Conservation (phyloP, 2,888 invertebrate genomes). For the Octodonta nipae region DNA sequence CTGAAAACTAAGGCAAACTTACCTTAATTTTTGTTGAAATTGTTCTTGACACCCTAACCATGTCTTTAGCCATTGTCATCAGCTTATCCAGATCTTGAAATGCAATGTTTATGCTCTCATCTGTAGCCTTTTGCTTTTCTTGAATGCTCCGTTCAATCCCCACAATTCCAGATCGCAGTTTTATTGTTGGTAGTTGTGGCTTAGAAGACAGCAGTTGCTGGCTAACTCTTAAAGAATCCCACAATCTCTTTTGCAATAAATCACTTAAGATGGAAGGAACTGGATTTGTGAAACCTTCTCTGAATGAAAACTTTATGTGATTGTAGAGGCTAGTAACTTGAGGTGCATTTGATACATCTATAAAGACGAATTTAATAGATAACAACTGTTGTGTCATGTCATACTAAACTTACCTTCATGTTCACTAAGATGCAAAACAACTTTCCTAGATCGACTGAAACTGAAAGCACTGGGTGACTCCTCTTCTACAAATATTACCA, state of each 20-base stretch:
- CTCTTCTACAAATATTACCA: conserved; percentile 67
- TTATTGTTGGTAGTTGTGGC: conserved; percentile 38
- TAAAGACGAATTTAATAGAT: background rate
- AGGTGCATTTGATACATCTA: conserved; percentile 48
- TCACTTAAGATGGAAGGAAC: conserved; percentile 52
- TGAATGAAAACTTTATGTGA: conserved; percentile 73
- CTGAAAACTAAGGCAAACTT: conserved; percentile 5
- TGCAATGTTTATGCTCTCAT: conserved; percentile 80
- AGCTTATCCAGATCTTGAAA: conserved; percentile 90
- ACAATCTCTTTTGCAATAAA: conserved; percentile 47
- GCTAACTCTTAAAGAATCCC: conserved; percentile 39
- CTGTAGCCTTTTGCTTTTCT: conserved; percentile 80
- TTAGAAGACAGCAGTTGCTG: conserved; percentile 18
- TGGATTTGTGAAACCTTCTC: conserved; percentile 59
- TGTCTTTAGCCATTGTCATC: conserved; percentile 94
- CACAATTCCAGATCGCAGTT: conserved; percentile 76
- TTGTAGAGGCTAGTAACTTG: conserved; percentile 54
- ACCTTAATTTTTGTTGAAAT: conserved; percentile 81
- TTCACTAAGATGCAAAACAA: conserved; percentile 60
- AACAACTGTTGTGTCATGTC: background rate
- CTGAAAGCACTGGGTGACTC: conserved; percentile 66
- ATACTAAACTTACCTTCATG: no score
- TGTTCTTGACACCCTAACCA: conserved; percentile 83
- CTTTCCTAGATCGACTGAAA: conserved; percentile 67
- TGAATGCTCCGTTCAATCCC: conserved; percentile 90